A percentile compares a stretch with the other conserved stretches of the same genome.
Evolutionary conservation across 2,797 vertebrate species (phyloP).

Genomic region (Gymnodraco acuticeps): DNA sequence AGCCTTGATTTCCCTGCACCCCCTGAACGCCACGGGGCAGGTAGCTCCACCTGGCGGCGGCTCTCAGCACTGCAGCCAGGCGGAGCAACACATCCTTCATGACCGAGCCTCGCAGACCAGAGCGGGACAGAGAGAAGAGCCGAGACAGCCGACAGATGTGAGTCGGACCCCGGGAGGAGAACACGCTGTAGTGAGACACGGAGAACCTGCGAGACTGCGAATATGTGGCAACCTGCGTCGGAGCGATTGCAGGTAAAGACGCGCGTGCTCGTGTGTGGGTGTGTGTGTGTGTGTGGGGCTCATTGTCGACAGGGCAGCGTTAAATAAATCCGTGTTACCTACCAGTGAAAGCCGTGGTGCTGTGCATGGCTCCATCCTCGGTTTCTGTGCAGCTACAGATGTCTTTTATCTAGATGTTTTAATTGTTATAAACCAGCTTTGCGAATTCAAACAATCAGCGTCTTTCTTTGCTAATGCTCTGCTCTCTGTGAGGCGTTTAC

Average conservation of each 20-base stretch:
- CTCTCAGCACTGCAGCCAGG: constrained; percentile 72
- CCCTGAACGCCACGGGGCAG: constrained; percentile 56
- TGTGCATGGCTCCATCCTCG: constrained; percentile 1
- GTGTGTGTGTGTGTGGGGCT: background rate
- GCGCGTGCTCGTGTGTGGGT: background rate
- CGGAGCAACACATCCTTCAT: constrained; percentile 86
- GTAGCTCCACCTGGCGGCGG: constrained; percentile 73
- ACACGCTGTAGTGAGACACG: constrained; percentile 67
- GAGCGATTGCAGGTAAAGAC: constrained; percentile 94
- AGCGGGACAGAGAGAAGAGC: constrained; percentile 73
- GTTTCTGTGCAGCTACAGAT: constrained; percentile 30
- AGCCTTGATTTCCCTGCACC: constrained; percentile 27
- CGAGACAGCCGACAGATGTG: constrained; percentile 83
- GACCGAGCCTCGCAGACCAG: constrained; percentile 60
- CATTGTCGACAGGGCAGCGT: constrained; percentile 30
- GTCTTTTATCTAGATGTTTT: background rate
- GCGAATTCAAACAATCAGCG: background rate
- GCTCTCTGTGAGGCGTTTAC: constrained; percentile 36
- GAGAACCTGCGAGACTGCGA: constrained; percentile 74
- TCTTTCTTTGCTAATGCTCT: background rate
- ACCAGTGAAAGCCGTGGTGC: constrained; percentile 28
- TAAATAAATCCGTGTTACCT: constrained; percentile 25
- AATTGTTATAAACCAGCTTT: background rate
- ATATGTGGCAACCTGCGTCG: constrained; percentile 97
- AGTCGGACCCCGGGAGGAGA: constrained; percentile 75